Evolutionary conservation across 2,888 invertebrate species (phyloP), one percentile per base, ranked within the genome.

Genomic region (Noctua janthe): DNA sequence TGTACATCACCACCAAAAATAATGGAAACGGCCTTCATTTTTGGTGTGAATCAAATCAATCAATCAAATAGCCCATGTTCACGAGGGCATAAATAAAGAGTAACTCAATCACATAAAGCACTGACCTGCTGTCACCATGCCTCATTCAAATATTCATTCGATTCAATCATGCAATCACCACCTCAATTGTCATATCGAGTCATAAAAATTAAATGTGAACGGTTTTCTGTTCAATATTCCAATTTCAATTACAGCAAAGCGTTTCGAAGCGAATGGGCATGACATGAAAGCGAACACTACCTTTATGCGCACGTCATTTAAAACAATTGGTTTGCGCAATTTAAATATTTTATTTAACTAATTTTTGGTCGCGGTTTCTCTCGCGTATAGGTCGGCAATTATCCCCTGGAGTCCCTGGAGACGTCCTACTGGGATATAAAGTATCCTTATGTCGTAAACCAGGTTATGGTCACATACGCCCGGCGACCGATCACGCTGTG

Each of bases 171-270:
- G 39, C 43, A 64, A 81, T 80, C 17, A 66, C 35, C 29, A 20
- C 17, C 23, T 39, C 29, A n/a, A 51, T 80, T 82, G 35, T 66
- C 29, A 70, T 51, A 43, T 35, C 23, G 51, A 54, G 69, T 47
- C 17, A 15, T 29, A 64, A 49, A 13, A 83, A 80, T 80, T 54
- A 51, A 71, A 35, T 49, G 39, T 17, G n/a, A 59, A 35, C 29
- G 35, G 43, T 84, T 78, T 64, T 66, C 62, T 13, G 35, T 62
- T 4, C 69, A 70, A 82, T 78, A 78, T 78, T 72, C 23, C 54
- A 71, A 79, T 47, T 71, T 66, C 70, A 84, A 84, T 73, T 69
- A 49, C 15, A 72, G 84, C 56, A 82, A 73, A 70, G 72, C 29
- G 11, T 70, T 73, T 79, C 56, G 35, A 43, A 49, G 10, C 70